Evolutionary conservation across 2,113 vertebrate genomes (phyloP).

Genomic region (Epinephelus lanceolatus): DNA sequence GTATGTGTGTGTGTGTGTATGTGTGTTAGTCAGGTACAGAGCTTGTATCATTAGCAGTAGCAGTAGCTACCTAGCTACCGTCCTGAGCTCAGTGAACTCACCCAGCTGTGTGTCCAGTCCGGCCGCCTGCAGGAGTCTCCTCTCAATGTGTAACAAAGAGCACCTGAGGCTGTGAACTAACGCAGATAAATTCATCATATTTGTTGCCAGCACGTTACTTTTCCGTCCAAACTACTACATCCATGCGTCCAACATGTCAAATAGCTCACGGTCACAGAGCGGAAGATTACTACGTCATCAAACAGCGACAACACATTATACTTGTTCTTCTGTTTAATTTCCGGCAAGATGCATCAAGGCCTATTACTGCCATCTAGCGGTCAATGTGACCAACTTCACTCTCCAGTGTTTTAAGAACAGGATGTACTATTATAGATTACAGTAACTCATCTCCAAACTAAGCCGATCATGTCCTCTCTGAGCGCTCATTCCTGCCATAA

Average conservation of each 20-base stretch:
- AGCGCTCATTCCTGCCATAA: too few relatives aligned
- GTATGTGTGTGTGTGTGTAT: background rate
- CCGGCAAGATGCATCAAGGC: accelerated
- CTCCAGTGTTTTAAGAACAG: too few relatives aligned
- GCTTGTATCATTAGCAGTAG: background rate
- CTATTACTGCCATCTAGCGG: slow-evolving; percentile 28
- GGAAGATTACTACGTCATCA: slow-evolving; percentile 40
- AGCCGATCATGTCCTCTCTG: too few relatives aligned
- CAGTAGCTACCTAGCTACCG: background rate
- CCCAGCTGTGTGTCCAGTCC: slow-evolving; percentile 77
- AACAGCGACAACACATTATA: slow-evolving; percentile 45
- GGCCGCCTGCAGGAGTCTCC: slow-evolving; percentile 70
- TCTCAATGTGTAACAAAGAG: slow-evolving; percentile 78
- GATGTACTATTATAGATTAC: too few relatives aligned
- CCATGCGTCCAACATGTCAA: slow-evolving; percentile 16
- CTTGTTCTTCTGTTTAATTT: slow-evolving; percentile 32
- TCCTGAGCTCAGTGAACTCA: slow-evolving; percentile 60
- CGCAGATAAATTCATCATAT: slow-evolving; percentile 69
- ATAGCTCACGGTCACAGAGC: slow-evolving; percentile 66
- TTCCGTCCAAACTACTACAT: background rate
- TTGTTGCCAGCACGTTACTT: background rate
- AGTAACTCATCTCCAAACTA: too few relatives aligned
- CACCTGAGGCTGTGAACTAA: slow-evolving; percentile 74
- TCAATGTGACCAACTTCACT: background rate
- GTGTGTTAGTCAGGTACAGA: background rate